Conservation (phyloP, 30 jellyfish, hydroid and myxozoan genomes). For the Hydractinia symbiolongicarpus region DNA sequence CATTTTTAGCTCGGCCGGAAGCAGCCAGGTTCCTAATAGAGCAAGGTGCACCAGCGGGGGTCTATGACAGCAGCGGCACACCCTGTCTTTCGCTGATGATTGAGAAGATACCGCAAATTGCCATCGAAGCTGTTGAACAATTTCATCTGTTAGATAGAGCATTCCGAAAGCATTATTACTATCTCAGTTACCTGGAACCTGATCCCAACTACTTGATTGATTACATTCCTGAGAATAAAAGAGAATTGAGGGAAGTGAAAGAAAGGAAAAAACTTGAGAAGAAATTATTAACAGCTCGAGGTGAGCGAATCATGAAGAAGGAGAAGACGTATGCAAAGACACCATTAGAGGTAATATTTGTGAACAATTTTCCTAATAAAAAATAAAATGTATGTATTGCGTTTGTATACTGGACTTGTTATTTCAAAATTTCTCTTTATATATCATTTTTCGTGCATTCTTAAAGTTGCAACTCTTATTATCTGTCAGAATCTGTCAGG, state of each 20-base stretch:
- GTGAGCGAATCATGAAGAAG: conserved; percentile 58
- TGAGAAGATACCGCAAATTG: conserved; percentile 98
- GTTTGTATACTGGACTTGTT: not conserved
- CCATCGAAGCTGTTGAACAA: conserved; percentile 97
- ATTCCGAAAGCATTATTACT: conserved; percentile 89
- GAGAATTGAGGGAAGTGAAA: conserved; percentile 68
- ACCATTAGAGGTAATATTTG: conserved; percentile 71
- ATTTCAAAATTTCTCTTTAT: no score
- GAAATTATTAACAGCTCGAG: conserved; percentile 71
- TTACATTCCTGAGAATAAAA: conserved; percentile 49
- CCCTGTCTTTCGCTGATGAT: conserved; percentile 96
- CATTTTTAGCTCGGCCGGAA: conserved; percentile 84
- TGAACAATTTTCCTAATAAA: not conserved
- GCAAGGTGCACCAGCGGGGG: conserved; percentile 99
- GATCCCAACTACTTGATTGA: conserved; percentile 65
- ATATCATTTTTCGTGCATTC: no score
- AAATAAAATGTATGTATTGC: no score
- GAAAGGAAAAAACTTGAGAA: conserved; percentile 61
- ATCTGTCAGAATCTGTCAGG: no score
- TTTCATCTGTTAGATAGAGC: conserved; percentile 94
- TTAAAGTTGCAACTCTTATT: no score
- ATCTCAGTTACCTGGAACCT: conserved; percentile 69
- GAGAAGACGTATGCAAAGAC: conserved; percentile 90
- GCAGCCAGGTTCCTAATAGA: conserved; percentile 96
- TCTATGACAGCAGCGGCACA: conserved; percentile 95